Percentiles rank a stretch among this genome's conserved stretches.
These are phyloP conservation scores for Leucopsar rothschildi DNA, from an alignment of 2,113 vertebrate species.

Conservation along the genomic window DNA sequence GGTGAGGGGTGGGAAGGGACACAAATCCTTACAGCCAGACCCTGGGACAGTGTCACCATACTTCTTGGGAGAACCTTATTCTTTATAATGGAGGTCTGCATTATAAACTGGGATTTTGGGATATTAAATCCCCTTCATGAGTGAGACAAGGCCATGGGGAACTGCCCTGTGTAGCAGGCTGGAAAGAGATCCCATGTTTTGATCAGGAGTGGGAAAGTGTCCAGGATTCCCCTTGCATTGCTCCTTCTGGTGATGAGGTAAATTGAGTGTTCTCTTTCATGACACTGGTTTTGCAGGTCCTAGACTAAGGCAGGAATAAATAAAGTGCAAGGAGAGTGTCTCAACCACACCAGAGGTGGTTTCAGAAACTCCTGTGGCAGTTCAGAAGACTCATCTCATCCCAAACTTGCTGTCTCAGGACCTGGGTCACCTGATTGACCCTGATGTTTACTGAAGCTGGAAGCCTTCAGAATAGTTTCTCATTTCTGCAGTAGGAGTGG, in stretches of 20 bases:
- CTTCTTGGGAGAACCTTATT: background rate
- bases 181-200: background rate
- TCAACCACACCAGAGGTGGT: background rate
- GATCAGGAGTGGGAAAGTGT: background rate
- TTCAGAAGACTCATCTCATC: background rate
- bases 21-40: accelerated
- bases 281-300: background rate
- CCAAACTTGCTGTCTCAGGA: background rate
- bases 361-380: background rate
- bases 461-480: background rate
- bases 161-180: background rate
- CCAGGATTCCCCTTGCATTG: background rate
- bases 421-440: background rate
- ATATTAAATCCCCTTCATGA: background rate
- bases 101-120: background rate
- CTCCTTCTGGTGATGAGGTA: background rate
- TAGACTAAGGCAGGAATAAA: background rate
- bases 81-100: background rate
- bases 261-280: background rate
- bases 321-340: background rate
- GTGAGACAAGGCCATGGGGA: background rate
- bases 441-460: background rate
- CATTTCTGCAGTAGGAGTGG: background rate
- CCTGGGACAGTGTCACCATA: background rate
- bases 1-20: background rate